Evolutionary conservation across 2,888 invertebrate species (phyloP).

Genomic region (Sinelater perroti): DNA sequence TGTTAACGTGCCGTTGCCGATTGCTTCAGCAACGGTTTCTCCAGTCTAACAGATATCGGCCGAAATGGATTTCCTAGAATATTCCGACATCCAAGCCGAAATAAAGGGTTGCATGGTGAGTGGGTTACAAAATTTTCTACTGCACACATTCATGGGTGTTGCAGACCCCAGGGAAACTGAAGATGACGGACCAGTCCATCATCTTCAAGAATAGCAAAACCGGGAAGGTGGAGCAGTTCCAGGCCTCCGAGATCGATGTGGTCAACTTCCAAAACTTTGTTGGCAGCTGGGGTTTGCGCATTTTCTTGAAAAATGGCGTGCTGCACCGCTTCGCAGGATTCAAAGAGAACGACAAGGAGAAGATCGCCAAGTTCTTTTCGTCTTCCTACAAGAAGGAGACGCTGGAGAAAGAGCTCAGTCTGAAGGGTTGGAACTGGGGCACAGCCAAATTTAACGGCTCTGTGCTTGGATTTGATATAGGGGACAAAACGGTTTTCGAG

Average conservation of each 20-base stretch:
- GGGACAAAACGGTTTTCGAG: conserved; percentile 88
- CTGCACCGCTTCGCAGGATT: conserved; percentile 94
- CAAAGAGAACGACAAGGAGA: conserved; percentile 93
- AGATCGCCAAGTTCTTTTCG: conserved; percentile 88
- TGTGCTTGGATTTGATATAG: conserved; percentile 85
- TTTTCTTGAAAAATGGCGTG: conserved; percentile 89
- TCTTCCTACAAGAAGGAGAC: conserved; percentile 84
- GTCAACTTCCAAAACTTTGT: conserved; percentile 94
- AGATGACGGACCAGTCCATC: conserved; percentile 89
- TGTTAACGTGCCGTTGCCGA: no score
- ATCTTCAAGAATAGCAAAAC: conserved; percentile 96
- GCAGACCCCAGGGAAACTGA: conserved; percentile 89
- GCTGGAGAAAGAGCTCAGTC: conserved; percentile 89
- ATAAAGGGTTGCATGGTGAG: conserved; percentile 88
- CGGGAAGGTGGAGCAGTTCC: conserved; percentile 93
- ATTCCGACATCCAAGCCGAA: conserved; percentile 84
- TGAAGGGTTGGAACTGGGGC: conserved; percentile 99
- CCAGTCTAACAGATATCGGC: background rate
- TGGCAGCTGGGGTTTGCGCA: conserved; percentile 86
- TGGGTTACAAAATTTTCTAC: no score
- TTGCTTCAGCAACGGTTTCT: no score
- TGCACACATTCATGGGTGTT: conserved; percentile 46
- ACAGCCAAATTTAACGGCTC: conserved; percentile 92
- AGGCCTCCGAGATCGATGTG: conserved; percentile 83
- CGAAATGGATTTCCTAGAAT: conserved; percentile 85